Evolutionary conservation across 2,797 vertebrate genomes (phyloP), one percentile per base, ranked within the genome.

Genomic region (Ibycter americanus): DNA sequence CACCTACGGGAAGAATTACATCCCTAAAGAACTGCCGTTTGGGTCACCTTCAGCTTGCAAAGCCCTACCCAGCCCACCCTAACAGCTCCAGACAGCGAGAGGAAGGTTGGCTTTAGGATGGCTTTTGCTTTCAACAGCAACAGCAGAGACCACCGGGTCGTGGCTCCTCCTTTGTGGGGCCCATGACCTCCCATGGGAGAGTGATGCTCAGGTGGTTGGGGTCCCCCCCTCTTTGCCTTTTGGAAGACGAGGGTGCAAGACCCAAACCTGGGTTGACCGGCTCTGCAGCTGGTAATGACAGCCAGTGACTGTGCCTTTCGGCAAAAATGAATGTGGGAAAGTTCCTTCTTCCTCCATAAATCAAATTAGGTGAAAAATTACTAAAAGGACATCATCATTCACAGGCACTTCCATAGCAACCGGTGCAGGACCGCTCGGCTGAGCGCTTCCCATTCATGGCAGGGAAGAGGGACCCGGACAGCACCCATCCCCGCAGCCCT

Each of bases 301-400:
- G 87, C 47, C 82, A 52, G 58, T 6, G 42, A 82, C 82, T 89
- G 92, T 74, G 77, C 52, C 91, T 81, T 73, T 82, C 92, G 61
- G 51, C 87, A 86, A 46, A 89, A 92, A 97, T 38, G 23, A 89
- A 93, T 47, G 82, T 94, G 94, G 94, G 93, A 95, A 97, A 92
- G 89, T 96, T 96, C 84, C 62, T 96, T 88, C 83, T 90, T 92
- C 89, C 90, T 91, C 78, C 87, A 62, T 87, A 84, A 92, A 94
- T 93, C 84, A 92, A 56, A 96, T 91, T 91, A 91, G 34, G 87
- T 90, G 87, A 94, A 96, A 95, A 95, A 95, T 88, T 68, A 79
- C 62, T 55, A 19, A 76, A 79, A 87, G 73, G 82, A 68, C 70
- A 29, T 86, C 47, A 22, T 93, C 87, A 38, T 70, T 83, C 87